Percentiles rank a stretch among this genome's conserved stretches.
Conservation (phyloP, 1,140 invertebrate species). For the Hesperophylax magnus region DNA sequence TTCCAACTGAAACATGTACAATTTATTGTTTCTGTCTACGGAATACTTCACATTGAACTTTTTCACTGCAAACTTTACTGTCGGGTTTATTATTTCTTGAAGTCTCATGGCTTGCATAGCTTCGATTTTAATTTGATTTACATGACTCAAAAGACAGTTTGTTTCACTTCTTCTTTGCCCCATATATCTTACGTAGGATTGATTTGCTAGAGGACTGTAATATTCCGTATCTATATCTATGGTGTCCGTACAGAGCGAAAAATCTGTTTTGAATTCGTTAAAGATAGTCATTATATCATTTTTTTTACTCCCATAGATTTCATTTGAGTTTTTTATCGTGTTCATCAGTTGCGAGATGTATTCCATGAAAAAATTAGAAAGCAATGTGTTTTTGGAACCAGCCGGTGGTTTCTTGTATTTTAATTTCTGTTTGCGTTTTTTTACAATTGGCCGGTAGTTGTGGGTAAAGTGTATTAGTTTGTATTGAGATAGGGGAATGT, state of each 20-base stretch:
- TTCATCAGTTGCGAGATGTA: not conserved
- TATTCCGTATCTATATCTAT: not conserved
- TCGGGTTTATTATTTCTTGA: not conserved
- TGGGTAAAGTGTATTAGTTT: not conserved
- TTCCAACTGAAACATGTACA: no score
- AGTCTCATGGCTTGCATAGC: not conserved
- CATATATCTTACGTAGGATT: slow-evolving; percentile 2
- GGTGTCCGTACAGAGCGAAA: not conserved
- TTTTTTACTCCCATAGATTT: not conserved
- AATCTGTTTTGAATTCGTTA: not conserved
- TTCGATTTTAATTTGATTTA: not conserved
- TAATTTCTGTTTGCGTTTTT: not conserved
- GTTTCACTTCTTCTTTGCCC: not conserved
- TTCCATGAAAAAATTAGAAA: not conserved
- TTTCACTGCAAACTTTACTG: not conserved
- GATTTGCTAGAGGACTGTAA: not conserved
- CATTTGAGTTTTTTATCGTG: not conserved
- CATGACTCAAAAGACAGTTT: not conserved
- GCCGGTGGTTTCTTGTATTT: not conserved
- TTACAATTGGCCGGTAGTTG: not conserved
- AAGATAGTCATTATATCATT: not conserved
- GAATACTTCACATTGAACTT: not conserved
- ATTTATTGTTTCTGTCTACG: not conserved
- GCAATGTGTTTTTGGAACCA: not conserved
- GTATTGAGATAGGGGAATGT: not conserved